phyloP scores from a whole-genome alignment of 1,140 invertebrate species.

The Bathynomus jamesi region DNA sequence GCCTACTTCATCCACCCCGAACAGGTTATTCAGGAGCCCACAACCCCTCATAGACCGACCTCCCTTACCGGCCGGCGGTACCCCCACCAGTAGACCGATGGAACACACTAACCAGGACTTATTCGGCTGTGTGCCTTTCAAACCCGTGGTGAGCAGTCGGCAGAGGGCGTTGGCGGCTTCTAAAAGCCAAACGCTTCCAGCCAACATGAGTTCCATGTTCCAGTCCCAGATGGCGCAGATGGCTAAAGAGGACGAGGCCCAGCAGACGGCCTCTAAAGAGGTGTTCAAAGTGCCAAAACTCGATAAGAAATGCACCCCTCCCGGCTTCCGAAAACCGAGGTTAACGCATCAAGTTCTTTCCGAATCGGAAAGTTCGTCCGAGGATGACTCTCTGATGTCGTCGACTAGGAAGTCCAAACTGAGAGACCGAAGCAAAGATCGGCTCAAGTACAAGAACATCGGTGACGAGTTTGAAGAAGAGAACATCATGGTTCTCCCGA shows the following conservation, averaged over 20 bases:
- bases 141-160: constrained; percentile 41
- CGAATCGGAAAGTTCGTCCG: constrained; percentile 23
- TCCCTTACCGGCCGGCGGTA: constrained; percentile 19
- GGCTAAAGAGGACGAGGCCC: constrained; percentile 20
- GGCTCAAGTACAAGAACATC: constrained; percentile 35
- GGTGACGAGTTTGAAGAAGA: constrained; percentile 37
- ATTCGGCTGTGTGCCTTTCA: constrained; percentile 56
- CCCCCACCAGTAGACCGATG: constrained; percentile 5
- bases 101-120: constrained; percentile 44
- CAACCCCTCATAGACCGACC: constrained; percentile 13
- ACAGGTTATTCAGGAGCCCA: neutral
- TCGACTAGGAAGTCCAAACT: constrained; percentile 21
- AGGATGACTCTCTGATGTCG: constrained; percentile 4
- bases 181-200: constrained; percentile 28
- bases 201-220: constrained; percentile 29
- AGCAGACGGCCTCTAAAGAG: constrained; percentile 40
- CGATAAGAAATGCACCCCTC: constrained; percentile 39
- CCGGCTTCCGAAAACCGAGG: constrained; percentile 33
- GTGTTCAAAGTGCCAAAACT: constrained; percentile 37
- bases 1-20: neutral
- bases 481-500: constrained; percentile 29
- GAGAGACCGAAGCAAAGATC: constrained; percentile 32
- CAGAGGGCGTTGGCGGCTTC: constrained; percentile 32
- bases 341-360: constrained; percentile 32
- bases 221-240: constrained; percentile 31